phyloP scores from a whole-genome alignment of 1,140 invertebrate species.

The Drosophila novamexicana region DNA sequence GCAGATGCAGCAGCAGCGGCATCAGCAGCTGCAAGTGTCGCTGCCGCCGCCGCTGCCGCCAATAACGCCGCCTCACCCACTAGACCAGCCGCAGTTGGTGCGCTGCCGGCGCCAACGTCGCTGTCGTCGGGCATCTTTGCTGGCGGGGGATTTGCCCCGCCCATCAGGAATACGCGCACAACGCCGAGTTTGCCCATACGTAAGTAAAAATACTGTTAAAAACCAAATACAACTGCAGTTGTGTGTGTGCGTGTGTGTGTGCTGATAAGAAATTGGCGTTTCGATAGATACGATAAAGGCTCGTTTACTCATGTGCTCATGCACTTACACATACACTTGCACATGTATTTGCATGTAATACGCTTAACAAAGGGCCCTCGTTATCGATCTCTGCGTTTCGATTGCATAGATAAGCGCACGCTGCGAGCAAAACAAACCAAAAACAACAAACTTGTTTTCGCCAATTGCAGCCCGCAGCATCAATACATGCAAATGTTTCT shows the following conservation, averaged over 20 bases:
- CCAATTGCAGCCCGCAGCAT: constrained; percentile 16
- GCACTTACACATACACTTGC: not conserved
- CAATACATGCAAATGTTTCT: constrained; percentile 3
- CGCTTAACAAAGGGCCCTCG: constrained; percentile 55
- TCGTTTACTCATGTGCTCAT: not conserved
- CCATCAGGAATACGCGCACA: constrained; percentile 50
- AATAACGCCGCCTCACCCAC: constrained; percentile 28
- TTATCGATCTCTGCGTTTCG: constrained; percentile 62
- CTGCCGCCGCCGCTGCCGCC: not conserved
- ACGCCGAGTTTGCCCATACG: constrained; percentile 64
- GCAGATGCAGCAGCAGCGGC: constrained; percentile 49
- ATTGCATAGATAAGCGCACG: constrained; percentile 73
- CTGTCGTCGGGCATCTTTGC: constrained; percentile 44
- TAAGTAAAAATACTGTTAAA: constrained; percentile 41
- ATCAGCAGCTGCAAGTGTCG: constrained; percentile 11
- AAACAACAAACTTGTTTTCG: constrained; percentile 42
- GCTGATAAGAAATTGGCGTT: constrained; percentile 44
- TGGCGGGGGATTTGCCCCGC: constrained; percentile 43
- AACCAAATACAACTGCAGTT: not conserved
- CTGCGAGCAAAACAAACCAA: constrained; percentile 27
- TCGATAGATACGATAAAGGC: constrained; percentile 57
- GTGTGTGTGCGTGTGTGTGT: constrained; percentile 8
- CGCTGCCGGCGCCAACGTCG: constrained; percentile 29
- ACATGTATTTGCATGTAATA: constrained; percentile 29
- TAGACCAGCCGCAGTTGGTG: constrained; percentile 21